Evolutionary conservation across 2,113 vertebrate species (phyloP).

Genomic region (Macquaria ambigua): DNA sequence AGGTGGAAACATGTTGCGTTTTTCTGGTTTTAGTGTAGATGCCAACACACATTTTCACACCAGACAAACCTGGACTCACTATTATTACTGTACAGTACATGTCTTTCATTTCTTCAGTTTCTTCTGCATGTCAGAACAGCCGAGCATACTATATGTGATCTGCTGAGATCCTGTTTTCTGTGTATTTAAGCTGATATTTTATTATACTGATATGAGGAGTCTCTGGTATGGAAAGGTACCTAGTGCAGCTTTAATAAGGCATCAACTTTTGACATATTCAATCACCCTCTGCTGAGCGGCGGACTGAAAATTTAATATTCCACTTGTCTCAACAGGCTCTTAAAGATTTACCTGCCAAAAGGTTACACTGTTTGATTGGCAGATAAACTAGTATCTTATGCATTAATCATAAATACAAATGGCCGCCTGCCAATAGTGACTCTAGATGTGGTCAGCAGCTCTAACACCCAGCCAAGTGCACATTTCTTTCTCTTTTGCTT

Average conservation of each 20-base stretch:
- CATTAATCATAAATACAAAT: slow-evolving; percentile 35
- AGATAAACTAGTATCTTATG: slow-evolving; percentile 3
- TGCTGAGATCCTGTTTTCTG: not conserved
- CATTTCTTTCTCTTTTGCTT: not conserved
- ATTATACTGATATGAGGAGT: not conserved
- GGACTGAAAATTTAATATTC: slow-evolving; percentile 17
- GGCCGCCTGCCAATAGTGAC: slow-evolving; percentile 11
- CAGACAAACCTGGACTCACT: not conserved
- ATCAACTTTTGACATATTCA: not conserved
- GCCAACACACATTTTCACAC: not conserved
- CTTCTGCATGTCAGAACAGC: not conserved
- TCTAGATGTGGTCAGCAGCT: slow-evolving; percentile 2
- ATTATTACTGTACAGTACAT: not conserved
- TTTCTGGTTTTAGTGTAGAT: not conserved
- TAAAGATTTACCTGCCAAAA: slow-evolving; percentile 15
- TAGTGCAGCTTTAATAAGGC: not conserved
- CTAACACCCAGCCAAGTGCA: not conserved
- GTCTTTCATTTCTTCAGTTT: not conserved
- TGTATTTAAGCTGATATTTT: slow-evolving; percentile 1
- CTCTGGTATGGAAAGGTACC: not conserved
- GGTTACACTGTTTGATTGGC: slow-evolving; percentile 29
- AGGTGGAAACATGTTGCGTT: too few species aligned
- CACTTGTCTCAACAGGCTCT: slow-evolving; percentile 16
- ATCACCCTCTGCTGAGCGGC: not conserved
- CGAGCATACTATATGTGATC: not conserved